phyloP scores from a whole-genome alignment of 1,140 invertebrate genomes.

The Trachelipus rathkii region DNA sequence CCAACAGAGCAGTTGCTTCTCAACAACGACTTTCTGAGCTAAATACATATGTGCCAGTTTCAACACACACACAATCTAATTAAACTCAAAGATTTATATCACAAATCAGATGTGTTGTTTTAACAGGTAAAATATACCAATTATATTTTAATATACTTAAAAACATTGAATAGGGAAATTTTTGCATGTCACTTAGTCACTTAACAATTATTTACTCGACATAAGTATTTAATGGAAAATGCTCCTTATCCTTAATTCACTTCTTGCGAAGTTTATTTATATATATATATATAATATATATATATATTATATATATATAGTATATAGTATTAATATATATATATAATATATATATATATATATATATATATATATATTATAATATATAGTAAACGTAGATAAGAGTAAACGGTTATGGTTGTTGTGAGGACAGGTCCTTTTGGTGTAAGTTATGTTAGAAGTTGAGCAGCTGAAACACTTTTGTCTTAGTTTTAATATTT shows the following conservation, averaged over 20 bases:
- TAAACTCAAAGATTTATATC: constrained; percentile 73
- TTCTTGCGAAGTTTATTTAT: background rate
- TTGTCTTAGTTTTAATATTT: no score
- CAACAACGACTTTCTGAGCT: constrained; percentile 77
- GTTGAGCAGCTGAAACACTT: no score
- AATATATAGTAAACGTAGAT: no score
- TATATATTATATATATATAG: background rate
- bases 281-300: background rate
- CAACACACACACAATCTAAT: constrained; percentile 63
- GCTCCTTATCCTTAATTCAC: background rate
- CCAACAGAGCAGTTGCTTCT: constrained; percentile 83
- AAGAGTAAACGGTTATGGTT: no score
- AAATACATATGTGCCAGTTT: constrained; percentile 89
- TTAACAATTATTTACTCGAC: no score
- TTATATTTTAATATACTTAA: constrained; percentile 51
- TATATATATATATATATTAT: no score
- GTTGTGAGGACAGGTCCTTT: no score
- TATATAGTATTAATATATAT: background rate
- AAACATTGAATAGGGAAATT: background rate
- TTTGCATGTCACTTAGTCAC: no score
- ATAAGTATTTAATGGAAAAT: no score
- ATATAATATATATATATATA: no score
- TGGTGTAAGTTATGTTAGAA: no score
- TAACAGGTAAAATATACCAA: constrained; percentile 63
- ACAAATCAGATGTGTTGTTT: constrained; percentile 77